These are phyloP conservation scores for Thermophis baileyi DNA, from an alignment of 2,113 vertebrate species.

Conservation along the genomic window DNA sequence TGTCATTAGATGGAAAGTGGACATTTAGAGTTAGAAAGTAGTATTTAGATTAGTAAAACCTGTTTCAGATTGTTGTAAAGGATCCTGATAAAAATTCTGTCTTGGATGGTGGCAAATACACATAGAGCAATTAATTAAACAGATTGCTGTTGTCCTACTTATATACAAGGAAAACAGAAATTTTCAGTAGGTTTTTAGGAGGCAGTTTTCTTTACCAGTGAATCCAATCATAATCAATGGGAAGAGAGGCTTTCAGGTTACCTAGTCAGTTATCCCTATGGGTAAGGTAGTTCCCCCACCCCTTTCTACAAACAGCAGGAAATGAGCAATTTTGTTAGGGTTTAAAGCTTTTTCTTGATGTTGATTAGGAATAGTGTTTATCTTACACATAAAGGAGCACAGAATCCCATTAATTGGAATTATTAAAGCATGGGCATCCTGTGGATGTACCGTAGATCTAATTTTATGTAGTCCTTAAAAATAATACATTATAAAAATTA, in stretches of 20 bases:
- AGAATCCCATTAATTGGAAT: not conserved
- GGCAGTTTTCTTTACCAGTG: not conserved
- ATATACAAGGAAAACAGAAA: not conserved
- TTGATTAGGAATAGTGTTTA: not conserved
- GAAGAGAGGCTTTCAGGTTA: not conserved
- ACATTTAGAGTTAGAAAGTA: not conserved
- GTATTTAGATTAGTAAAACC: not conserved
- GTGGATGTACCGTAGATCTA: not conserved
- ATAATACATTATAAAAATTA: not conserved
- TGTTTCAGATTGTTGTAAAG: not conserved
- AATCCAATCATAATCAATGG: not conserved
- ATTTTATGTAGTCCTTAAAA: not conserved
- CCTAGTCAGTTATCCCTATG: not conserved
- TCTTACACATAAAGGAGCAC: not conserved
- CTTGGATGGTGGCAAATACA: not conserved
- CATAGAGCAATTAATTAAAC: not conserved
- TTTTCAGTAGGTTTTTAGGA: not conserved
- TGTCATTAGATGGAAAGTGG: not conserved
- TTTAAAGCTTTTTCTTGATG: not conserved
- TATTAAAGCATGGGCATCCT: not conserved
- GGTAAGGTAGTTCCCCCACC: not conserved
- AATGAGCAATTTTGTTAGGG: not conserved
- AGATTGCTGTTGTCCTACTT: not conserved
- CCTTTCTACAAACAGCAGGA: not conserved
- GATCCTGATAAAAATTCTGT: not conserved